A percentile compares a stretch with the other conserved stretches of the same genome.
Evolutionary conservation across 1,140 invertebrate genomes (phyloP).

Genomic region (Araneus ventricosus): DNA sequence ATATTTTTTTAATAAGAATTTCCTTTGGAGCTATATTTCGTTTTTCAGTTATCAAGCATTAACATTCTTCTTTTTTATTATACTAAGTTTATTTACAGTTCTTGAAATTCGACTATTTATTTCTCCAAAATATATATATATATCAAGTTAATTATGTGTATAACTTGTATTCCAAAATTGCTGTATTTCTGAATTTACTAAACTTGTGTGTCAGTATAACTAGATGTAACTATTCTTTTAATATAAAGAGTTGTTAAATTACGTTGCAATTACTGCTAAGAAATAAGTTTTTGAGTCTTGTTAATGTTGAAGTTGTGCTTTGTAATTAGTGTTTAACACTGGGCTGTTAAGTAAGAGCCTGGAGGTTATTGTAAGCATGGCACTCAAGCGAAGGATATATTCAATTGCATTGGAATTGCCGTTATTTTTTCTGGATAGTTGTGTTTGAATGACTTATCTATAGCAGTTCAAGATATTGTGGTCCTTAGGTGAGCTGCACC

Average conservation of each 20-base stretch:
- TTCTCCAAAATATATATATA: not conserved
- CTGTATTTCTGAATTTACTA: not conserved
- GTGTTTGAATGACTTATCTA: slow-evolving; percentile 65
- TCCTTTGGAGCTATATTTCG: not conserved
- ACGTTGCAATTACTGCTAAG: not conserved
- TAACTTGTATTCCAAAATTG: not conserved
- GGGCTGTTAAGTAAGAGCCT: slow-evolving; percentile 7
- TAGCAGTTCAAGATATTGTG: slow-evolving; percentile 51
- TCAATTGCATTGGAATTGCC: slow-evolving; percentile 11
- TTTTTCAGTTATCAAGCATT: not conserved
- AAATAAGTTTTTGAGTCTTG: slow-evolving; percentile 29
- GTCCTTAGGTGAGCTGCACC: slow-evolving; percentile 71
- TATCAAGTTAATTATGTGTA: not conserved
- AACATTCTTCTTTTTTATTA: not conserved
- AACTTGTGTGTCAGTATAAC: not conserved
- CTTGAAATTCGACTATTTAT: not conserved
- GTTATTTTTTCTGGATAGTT: slow-evolving; percentile 64
- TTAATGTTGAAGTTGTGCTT: slow-evolving; percentile 18
- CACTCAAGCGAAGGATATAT: not conserved
- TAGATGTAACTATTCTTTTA: not conserved
- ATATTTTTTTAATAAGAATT: not conserved
- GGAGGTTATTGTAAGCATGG: slow-evolving; percentile 14
- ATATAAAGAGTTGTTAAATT: not conserved
- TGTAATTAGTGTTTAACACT: slow-evolving; percentile 31
- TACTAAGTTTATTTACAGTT: not conserved